A percentile compares a stretch with the other conserved stretches of the same genome.
Evolutionary conservation across 2,797 vertebrate genomes (phyloP).

Genomic region (Gambusia yucatana): DNA sequence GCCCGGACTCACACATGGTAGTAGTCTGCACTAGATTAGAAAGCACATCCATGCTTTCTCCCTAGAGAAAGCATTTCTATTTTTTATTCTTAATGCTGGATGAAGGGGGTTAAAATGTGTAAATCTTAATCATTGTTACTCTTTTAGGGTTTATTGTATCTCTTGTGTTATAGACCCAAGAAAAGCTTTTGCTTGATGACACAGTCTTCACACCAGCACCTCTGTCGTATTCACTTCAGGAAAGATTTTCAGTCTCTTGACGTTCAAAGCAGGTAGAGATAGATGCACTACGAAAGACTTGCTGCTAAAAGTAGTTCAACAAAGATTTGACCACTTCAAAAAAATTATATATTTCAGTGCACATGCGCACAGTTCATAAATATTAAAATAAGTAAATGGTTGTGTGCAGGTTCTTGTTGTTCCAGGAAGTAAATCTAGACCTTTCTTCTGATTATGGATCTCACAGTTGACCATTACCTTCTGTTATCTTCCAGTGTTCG

Average conservation of each 20-base stretch:
- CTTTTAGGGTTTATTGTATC: background rate
- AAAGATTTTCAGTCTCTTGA: no score
- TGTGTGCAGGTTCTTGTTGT: background rate
- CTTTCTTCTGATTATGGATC: background rate
- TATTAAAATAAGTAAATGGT: background rate
- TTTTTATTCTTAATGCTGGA: no score
- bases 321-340: no score
- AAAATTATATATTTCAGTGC: no score
- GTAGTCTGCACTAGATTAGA: no score
- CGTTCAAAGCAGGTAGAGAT: no score
- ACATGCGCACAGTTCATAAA: background rate
- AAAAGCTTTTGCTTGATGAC: background rate
- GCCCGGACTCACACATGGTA: no score
- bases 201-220: background rate
- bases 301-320: no score
- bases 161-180: background rate
- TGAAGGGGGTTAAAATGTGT: no score
- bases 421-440: background rate
- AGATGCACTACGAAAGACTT: no score
- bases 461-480: conserved; percentile 2
- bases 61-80: no score
- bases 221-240: background rate
- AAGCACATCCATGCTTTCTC: no score
- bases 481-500: conserved; percentile 27
- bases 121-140: background rate